Percentiles rank a stretch among this genome's conserved stretches.
phyloP scores from a whole-genome alignment of 2,797 vertebrate species.

The Anomalospiza imberbis region DNA sequence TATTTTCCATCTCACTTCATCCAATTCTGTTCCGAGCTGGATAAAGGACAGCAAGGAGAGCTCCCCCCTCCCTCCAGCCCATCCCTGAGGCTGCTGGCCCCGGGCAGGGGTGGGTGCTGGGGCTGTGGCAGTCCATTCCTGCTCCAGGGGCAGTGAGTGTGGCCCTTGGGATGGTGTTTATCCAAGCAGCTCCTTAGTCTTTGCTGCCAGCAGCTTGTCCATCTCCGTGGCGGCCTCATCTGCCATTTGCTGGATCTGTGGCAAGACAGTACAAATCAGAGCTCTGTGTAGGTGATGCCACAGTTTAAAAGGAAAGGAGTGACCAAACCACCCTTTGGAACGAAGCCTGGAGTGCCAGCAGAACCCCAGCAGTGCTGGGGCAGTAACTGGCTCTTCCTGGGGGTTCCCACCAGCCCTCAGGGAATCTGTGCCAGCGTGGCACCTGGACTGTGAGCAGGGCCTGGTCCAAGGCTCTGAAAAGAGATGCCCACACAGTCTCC shows the following conservation, averaged over 20 bases:
- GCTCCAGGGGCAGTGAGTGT: neutral
- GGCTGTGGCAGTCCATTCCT: fast-evolving
- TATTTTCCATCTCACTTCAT: neutral
- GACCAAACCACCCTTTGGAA: neutral
- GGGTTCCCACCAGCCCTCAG: neutral
- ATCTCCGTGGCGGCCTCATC: slow-evolving; percentile 80
- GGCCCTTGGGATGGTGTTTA: slow-evolving; percentile 32
- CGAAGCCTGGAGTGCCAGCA: neutral
- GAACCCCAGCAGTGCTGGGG: neutral
- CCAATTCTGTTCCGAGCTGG: neutral
- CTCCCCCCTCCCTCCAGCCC: neutral
- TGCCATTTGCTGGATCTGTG: slow-evolving; percentile 92
- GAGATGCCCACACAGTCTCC: neutral
- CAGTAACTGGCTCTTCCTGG: neutral
- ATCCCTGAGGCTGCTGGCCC: neutral
- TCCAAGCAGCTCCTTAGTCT: slow-evolving; percentile 92
- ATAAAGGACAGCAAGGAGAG: neutral
- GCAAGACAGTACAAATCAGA: neutral
- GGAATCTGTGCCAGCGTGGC: neutral
- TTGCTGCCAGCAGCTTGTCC: slow-evolving; percentile 87
- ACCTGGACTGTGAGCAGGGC: neutral
- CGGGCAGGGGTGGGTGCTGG: neutral
- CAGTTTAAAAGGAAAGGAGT: neutral
- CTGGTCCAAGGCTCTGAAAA: neutral
- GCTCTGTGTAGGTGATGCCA: neutral